These are phyloP conservation scores for Tetramorium simillimum DNA, from an alignment of 1,140 invertebrate species.

Conservation along the genomic window DNA sequence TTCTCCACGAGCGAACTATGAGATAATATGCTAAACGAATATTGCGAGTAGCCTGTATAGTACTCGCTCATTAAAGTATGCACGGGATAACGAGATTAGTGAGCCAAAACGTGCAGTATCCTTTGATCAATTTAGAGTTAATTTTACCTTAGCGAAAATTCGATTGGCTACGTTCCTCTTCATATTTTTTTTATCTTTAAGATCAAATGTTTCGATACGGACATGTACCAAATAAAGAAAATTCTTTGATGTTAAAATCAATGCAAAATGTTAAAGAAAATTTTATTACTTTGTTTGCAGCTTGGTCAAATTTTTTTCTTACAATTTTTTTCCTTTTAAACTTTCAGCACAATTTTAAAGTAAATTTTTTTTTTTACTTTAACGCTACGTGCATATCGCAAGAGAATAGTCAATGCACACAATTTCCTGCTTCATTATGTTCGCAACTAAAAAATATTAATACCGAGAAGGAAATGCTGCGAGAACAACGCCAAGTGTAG, in stretches of 20 bases:
- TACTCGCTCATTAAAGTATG: constrained; percentile 38
- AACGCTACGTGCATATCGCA: neutral
- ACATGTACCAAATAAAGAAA: neutral
- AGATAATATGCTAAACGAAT: constrained; percentile 51
- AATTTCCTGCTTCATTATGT: constrained; percentile 54
- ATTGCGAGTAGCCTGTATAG: constrained; percentile 27
- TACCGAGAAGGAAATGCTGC: neutral
- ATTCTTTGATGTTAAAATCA: neutral
- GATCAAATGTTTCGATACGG: constrained; percentile 17
- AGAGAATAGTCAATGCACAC: constrained; percentile 29
- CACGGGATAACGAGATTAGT: constrained; percentile 16
- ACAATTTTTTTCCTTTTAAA: neutral
- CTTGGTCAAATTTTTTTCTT: neutral
- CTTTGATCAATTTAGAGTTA: constrained; percentile 39
- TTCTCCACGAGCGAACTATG: constrained; percentile 24
- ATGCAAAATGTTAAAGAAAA: neutral
- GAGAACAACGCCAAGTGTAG: constrained; percentile 30
- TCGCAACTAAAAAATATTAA: constrained; percentile 54
- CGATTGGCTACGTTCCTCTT: neutral
- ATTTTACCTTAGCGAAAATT: constrained; percentile 38
- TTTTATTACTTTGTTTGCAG: neutral
- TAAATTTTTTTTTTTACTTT: constrained; percentile 20
- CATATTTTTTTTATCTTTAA: constrained; percentile 7
- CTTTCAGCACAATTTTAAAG: constrained; percentile 27
- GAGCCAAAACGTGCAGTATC: constrained; percentile 22